phyloP scores from a whole-genome alignment of 2,113 vertebrate species.

The Charina bottae region DNA sequence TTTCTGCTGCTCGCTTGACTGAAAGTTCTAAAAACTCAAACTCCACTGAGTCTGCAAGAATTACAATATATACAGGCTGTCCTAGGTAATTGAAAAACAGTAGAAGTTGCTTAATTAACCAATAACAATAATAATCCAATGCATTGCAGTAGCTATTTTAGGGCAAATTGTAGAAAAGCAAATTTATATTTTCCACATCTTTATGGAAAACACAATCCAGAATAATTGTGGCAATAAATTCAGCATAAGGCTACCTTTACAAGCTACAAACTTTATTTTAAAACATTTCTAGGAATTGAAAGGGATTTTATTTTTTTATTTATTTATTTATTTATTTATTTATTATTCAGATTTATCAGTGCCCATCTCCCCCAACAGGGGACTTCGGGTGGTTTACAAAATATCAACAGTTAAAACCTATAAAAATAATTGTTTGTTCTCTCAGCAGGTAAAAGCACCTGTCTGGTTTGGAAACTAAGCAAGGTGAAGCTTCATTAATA shows the following conservation, averaged over 20 bases:
- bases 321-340: too few relatives aligned
- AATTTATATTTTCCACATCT: slow-evolving; percentile 17
- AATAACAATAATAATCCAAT: not conserved
- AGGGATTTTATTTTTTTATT: too few relatives aligned
- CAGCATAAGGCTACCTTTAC: slow-evolving; percentile 16
- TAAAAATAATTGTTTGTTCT: not conserved
- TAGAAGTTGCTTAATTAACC: not conserved
- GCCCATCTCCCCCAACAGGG: too few relatives aligned
- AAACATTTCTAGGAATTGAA: slow-evolving; percentile 23
- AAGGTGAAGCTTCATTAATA: too few relatives aligned
- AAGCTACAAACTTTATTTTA: not conserved
- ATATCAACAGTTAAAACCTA: too few relatives aligned
- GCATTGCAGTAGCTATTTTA: slow-evolving; percentile 42
- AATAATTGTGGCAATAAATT: not conserved
- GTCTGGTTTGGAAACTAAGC: too few relatives aligned
- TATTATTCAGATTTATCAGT: too few relatives aligned
- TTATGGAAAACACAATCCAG: slow-evolving; percentile 15
- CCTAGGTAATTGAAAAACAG: not conserved
- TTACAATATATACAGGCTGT: not conserved
- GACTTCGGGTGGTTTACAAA: too few relatives aligned
- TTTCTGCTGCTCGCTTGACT: slow-evolving; percentile 16
- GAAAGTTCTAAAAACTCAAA: not conserved
- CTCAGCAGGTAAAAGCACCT: too few relatives aligned
- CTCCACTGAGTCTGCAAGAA: not conserved
- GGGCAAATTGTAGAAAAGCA: slow-evolving; percentile 24